A percentile compares a stretch with the other conserved stretches of the same genome.
Evolutionary conservation across 2,888 invertebrate genomes (phyloP).

Genomic region (Microchrysa polita): DNA sequence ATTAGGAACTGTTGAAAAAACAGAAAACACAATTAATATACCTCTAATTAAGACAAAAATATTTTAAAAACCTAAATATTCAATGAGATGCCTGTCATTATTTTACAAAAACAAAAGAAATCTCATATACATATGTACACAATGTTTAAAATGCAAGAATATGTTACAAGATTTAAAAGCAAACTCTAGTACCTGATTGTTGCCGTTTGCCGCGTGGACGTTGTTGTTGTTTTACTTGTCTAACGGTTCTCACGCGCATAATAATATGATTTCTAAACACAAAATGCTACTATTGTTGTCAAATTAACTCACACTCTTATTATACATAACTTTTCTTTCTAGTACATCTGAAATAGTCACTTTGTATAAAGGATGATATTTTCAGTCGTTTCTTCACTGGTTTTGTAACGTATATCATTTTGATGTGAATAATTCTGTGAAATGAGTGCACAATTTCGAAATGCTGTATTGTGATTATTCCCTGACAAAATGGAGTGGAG

Average conservation of each 20-base stretch:
- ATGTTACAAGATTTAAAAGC: background rate
- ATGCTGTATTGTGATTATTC: too few relatives aligned
- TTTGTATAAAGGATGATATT: background rate
- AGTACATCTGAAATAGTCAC: slow-evolving; percentile 14
- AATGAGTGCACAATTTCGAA: background rate
- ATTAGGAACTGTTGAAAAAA: slow-evolving; percentile 67
- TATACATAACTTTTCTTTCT: slow-evolving; percentile 2
- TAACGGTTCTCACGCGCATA: slow-evolving; percentile 68
- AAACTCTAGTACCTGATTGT: slow-evolving; percentile 39
- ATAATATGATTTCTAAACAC: slow-evolving; percentile 40
- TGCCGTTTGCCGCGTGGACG: slow-evolving; percentile 55
- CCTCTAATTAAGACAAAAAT: too few relatives aligned
- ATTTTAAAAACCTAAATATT: background rate
- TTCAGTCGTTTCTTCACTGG: slow-evolving; percentile 34
- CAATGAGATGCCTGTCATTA: background rate
- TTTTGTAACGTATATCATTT: slow-evolving; percentile 29
- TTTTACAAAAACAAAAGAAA: too few relatives aligned
- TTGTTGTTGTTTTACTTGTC: slow-evolving; percentile 77
- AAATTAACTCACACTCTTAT: slow-evolving; percentile 17
- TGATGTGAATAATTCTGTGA: background rate
- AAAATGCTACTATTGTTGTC: slow-evolving; percentile 21
- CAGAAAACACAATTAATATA: too few relatives aligned
- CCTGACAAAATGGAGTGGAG: too few relatives aligned
- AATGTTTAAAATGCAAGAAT: background rate
- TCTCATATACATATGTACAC: background rate